Evolutionary conservation across 1,140 invertebrate species (phyloP).

Genomic region (Ips nitidus): DNA sequence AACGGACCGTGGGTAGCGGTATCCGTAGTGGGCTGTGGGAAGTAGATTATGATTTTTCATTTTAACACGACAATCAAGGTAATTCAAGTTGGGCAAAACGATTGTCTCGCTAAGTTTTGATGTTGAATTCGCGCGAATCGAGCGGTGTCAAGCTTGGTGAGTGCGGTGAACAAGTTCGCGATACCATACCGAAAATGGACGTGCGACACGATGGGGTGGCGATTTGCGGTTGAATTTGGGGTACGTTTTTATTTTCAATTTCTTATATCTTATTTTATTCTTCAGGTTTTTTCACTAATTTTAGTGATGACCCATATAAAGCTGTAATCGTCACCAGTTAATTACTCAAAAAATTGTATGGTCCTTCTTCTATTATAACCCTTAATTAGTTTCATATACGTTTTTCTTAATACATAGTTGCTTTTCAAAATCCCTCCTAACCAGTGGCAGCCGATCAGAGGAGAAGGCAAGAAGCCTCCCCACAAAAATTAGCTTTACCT

Average conservation of each 20-base stretch:
- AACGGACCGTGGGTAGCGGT: conserved; percentile 6
- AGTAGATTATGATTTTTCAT: conserved; percentile 28
- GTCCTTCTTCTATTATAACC: too few relatives aligned
- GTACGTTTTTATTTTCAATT: not conserved
- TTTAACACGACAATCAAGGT: conserved; percentile 25
- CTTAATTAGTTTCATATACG: too few relatives aligned
- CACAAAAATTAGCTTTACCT: too few relatives aligned
- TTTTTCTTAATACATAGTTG: too few relatives aligned
- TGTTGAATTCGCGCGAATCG: conserved; percentile 18
- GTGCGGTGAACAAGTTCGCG: not conserved
- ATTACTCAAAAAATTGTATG: too few relatives aligned
- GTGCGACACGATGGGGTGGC: not conserved
- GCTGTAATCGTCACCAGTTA: too few relatives aligned
- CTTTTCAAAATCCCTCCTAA: too few relatives aligned
- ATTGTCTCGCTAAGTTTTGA: conserved; percentile 13
- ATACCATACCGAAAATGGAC: not conserved
- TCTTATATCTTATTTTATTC: too few relatives aligned
- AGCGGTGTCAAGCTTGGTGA: conserved; percentile 12
- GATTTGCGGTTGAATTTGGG: not conserved
- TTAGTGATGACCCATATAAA: too few relatives aligned
- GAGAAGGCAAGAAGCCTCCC: too few relatives aligned
- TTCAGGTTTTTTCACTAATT: too few relatives aligned
- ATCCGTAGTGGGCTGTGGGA: conserved; percentile 26
- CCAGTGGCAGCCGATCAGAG: too few relatives aligned
- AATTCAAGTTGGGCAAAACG: conserved; percentile 23